Evolutionary conservation across 2,113 vertebrate species (phyloP).

Genomic region (Notechis scutatus): DNA sequence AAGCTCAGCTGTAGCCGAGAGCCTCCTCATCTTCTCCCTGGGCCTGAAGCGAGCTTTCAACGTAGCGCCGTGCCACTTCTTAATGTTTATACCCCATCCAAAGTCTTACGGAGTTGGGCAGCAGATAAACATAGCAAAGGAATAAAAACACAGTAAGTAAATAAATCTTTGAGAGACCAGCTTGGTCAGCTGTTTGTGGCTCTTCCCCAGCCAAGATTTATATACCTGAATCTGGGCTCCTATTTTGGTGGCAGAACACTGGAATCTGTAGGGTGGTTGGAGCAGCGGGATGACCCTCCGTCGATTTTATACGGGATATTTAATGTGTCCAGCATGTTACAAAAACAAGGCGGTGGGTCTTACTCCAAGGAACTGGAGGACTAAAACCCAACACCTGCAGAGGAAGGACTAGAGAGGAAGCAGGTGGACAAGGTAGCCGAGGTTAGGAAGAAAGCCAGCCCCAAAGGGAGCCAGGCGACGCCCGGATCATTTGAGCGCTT

Average conservation of each 20-base stretch:
- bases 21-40: neutral
- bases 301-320: neutral
- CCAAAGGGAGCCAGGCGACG: neutral
- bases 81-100: neutral
- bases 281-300: too few species aligned
- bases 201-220: neutral
- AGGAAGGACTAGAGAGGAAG: neutral
- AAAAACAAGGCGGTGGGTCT: neutral
- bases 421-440: neutral
- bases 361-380: neutral
- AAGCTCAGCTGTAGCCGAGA: neutral
- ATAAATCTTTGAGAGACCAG: neutral
- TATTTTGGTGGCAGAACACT: neutral
- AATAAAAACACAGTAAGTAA: neutral
- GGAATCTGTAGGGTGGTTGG: neutral
- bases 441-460: neutral
- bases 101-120: neutral
- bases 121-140: neutral
- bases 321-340: too few species aligned
- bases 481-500: neutral
- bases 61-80: neutral
- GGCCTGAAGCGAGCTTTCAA: neutral
- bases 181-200: neutral
- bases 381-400: neutral
- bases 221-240: neutral